Percentiles rank a stretch among this genome's conserved stretches.
These are phyloP conservation scores for Canis aureus DNA, from an alignment of 2,113 vertebrate species.

Conservation along the genomic window DNA sequence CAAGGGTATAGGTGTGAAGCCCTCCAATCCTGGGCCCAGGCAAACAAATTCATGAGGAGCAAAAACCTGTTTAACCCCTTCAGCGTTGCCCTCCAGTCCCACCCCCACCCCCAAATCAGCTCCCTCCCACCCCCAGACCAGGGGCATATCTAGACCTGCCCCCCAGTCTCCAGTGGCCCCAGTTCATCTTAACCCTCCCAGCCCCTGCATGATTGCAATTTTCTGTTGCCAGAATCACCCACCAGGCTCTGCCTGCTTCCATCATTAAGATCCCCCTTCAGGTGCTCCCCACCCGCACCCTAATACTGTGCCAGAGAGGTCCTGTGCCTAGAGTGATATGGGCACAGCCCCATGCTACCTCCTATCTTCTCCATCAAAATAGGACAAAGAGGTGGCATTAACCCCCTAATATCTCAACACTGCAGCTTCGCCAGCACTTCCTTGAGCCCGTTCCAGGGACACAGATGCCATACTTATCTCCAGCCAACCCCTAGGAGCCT, in stretches of 20 bases:
- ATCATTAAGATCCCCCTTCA: constrained; percentile 65
- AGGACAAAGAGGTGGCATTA: constrained; percentile 55
- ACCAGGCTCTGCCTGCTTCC: constrained; percentile 83
- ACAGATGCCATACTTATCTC: constrained; percentile 38
- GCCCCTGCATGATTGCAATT: constrained; percentile 78
- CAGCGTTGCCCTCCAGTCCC: constrained; percentile 72
- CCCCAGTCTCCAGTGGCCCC: constrained; percentile 71
- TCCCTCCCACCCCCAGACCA: constrained; percentile 73
- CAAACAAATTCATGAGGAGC: constrained; percentile 83
- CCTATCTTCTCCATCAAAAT: constrained; percentile 54
- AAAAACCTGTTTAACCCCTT: constrained; percentile 82
- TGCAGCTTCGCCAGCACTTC: constrained; percentile 53
- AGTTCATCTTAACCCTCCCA: constrained; percentile 73
- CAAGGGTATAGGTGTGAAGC: constrained; percentile 75
- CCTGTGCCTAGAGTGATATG: constrained; percentile 48
- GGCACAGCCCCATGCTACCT: neutral
- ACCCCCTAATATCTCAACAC: constrained; percentile 44
- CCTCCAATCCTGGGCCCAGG: constrained; percentile 83
- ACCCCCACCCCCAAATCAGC: constrained; percentile 52
- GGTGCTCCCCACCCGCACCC: constrained; percentile 24
- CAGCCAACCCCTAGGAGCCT: constrained; percentile 48
- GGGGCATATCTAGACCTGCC: constrained; percentile 46
- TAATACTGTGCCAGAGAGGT: constrained; percentile 67
- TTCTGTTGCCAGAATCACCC: constrained; percentile 77
- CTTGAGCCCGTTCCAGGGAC: constrained; percentile 27